Evolutionary conservation across 2,797 vertebrate genomes (phyloP).

Genomic region (Lagocephalus sceleratus): DNA sequence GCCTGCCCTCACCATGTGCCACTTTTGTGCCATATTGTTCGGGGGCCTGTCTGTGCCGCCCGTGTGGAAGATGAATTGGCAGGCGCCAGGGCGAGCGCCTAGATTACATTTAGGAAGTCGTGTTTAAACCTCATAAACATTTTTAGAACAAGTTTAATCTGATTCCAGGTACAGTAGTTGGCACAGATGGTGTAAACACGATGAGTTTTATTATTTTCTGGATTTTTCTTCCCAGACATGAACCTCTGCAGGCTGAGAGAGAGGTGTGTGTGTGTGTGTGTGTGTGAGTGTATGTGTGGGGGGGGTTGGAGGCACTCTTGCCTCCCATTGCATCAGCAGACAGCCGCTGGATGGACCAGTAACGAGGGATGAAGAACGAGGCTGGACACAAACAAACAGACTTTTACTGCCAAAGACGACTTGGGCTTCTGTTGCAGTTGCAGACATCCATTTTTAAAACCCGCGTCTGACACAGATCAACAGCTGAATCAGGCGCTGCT

Average conservation of each 20-base stretch:
- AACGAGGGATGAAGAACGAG: constrained; percentile 28
- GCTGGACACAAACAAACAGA: too few relatives aligned
- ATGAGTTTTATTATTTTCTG: too few relatives aligned
- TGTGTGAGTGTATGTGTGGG: too few relatives aligned
- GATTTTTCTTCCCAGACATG: too few relatives aligned
- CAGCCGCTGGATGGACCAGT: constrained; percentile 53
- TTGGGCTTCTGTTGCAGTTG: background rate
- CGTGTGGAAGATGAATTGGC: constrained; percentile 34
- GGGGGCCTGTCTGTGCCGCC: constrained; percentile 34
- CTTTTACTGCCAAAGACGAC: constrained; percentile 13
- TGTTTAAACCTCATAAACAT: too few relatives aligned
- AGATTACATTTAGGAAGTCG: background rate
- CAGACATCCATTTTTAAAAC: too few relatives aligned
- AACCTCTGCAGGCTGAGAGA: constrained; percentile 31
- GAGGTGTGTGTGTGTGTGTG: too few relatives aligned
- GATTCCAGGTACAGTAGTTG: too few relatives aligned
- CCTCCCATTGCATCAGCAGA: constrained; percentile 64
- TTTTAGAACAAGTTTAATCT: too few relatives aligned
- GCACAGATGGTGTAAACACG: too few relatives aligned
- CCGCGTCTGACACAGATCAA: too few relatives aligned
- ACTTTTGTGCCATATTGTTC: constrained; percentile 52
- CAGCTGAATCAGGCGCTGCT: too few relatives aligned
- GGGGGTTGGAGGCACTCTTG: constrained; percentile 36
- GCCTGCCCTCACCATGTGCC: constrained; percentile 57
- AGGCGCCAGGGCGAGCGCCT: constrained; percentile 9